Conservation (phyloP, 2,113 vertebrate species). For the Hypomesus transpacificus region DNA sequence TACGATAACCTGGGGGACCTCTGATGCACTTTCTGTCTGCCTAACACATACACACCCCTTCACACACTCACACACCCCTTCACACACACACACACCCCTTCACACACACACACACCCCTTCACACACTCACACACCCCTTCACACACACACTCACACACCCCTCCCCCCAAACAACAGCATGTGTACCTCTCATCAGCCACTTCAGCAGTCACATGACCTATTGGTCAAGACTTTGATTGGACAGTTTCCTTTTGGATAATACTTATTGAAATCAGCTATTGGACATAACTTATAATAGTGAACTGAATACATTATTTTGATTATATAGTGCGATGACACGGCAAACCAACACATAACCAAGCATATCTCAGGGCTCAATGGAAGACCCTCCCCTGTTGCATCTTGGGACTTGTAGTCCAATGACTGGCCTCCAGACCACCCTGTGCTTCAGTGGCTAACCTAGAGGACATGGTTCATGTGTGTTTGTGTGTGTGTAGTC, state of each 20-base stretch:
- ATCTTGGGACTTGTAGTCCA: background rate
- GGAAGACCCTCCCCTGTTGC: background rate
- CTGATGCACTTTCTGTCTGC: slow-evolving; percentile 37
- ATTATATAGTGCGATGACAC: too few species aligned
- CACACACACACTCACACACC: too few species aligned
- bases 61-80: background rate
- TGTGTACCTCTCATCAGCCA: too few species aligned
- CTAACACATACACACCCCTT: background rate
- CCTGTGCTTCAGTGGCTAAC: background rate
- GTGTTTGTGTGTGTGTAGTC: background rate
- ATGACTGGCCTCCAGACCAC: background rate
- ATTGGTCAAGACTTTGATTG: too few species aligned
- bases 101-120: background rate
- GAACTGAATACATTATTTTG: too few species aligned
- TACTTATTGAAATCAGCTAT: too few species aligned
- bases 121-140: too few species aligned
- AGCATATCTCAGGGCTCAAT: slow-evolving; percentile 61
- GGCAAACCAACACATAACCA: slow-evolving; percentile 56
- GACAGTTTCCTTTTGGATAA: too few species aligned
- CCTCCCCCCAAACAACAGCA: background rate
- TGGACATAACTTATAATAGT: too few species aligned
- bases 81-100: background rate
- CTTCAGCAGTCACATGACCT: too few species aligned
- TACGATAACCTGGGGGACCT: slow-evolving; percentile 75
- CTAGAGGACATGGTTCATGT: background rate